These are phyloP conservation scores for Nycteola revayana DNA, from an alignment of 2,888 invertebrate species.

Conservation along the genomic window DNA sequence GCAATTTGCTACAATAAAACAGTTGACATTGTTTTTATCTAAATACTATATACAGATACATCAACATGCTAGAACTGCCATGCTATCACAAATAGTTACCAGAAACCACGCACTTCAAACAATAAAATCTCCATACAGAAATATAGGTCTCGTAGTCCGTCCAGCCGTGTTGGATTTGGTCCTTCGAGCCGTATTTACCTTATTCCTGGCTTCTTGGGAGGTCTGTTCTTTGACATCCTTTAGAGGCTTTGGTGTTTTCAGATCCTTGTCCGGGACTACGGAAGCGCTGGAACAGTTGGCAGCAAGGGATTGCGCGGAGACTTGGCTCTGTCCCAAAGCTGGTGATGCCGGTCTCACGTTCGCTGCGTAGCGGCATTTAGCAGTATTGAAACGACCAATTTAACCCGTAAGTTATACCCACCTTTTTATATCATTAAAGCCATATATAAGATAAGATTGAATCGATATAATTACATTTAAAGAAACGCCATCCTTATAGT, in stretches of 20 bases:
- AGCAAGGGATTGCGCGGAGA: constrained; percentile 45
- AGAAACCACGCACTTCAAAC: constrained; percentile 3
- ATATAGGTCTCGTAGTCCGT: constrained; percentile 19
- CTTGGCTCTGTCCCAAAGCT: constrained; percentile 35
- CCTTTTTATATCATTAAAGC: no score
- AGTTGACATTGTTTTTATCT: no score
- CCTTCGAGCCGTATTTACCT: constrained; percentile 37
- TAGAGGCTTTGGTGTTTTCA: constrained; percentile 35
- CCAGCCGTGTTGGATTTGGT: constrained; percentile 24
- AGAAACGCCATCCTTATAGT: no score
- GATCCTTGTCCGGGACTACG: constrained; percentile 33
- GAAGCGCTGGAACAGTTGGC: constrained; percentile 35
- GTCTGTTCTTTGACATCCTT: constrained; percentile 23
- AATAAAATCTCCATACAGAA: constrained; percentile 15
- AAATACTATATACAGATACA: no score
- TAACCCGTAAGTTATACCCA: constrained; percentile 12
- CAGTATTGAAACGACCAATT: background rate
- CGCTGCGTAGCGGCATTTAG: constrained; percentile 41
- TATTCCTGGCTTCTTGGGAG: constrained; percentile 24
- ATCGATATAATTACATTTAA: background rate
- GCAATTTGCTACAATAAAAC: no score
- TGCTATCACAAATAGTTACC: constrained; percentile 11
- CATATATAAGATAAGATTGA: background rate
- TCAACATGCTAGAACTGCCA: no score
- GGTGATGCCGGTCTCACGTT: constrained; percentile 64